These are phyloP conservation scores for Timema cristinae DNA, from an alignment of 2,888 invertebrate species.

Conservation along the genomic window DNA sequence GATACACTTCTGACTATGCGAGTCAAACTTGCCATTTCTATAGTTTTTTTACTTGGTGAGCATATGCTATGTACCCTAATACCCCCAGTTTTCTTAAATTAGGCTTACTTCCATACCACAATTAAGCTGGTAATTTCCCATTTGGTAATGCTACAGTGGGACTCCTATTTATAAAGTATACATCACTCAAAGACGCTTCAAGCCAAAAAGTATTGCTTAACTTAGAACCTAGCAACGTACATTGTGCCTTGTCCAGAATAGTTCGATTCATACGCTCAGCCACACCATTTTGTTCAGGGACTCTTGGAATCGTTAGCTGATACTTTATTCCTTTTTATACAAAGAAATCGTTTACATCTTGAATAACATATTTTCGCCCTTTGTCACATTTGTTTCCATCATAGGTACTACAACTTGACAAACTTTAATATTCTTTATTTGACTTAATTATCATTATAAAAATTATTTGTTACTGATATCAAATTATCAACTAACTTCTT, in stretches of 20 bases:
- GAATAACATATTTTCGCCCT: neutral
- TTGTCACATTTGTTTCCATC: constrained; percentile 8
- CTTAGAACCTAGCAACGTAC: constrained; percentile 6
- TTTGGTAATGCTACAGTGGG: neutral
- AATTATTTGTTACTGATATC: no score
- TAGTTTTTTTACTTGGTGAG: neutral
- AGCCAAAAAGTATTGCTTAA: neutral
- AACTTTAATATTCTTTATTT: no score
- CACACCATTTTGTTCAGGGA: no score
- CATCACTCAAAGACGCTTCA: neutral
- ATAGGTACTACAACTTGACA: no score
- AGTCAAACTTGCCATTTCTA: neutral
- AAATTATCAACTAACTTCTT: no score
- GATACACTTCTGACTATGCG: no score
- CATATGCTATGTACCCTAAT: constrained; percentile 7
- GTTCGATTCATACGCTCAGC: constrained; percentile 4
- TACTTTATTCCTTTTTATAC: constrained; percentile 3
- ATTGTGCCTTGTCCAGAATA: constrained; percentile 1
- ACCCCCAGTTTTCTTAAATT: neutral
- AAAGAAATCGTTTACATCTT: constrained; percentile 2
- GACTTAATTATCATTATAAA: no score
- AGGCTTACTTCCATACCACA: constrained; percentile 7
- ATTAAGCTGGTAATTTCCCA: neutral
- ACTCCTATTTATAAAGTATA: no score
- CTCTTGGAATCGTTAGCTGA: neutral